Percentiles rank a stretch among this genome's conserved stretches.
Conservation (phyloP, 2,888 invertebrate genomes). For the Hipparchia semele region DNA sequence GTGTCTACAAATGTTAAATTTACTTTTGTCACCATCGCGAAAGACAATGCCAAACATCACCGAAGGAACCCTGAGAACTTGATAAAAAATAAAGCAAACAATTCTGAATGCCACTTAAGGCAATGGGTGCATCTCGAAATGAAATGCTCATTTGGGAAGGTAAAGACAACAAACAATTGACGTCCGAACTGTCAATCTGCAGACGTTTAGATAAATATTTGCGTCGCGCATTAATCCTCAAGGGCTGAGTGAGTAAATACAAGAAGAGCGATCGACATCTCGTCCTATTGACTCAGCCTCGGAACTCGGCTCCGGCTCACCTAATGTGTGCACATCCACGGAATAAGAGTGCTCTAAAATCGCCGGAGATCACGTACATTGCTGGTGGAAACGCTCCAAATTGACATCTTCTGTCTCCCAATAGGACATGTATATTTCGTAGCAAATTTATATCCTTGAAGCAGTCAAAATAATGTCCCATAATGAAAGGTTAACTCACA, state of each 20-base stretch:
- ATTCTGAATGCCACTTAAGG: constrained; percentile 74
- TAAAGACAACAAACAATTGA: constrained; percentile 82
- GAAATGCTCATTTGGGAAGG: constrained; percentile 81
- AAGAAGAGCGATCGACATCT: constrained; percentile 71
- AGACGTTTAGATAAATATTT: constrained; percentile 82
- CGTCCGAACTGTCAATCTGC: constrained; percentile 82
- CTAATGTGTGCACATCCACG: constrained; percentile 38
- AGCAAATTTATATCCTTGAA: constrained; percentile 36
- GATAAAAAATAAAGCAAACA: constrained; percentile 60
- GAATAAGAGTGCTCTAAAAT: constrained; percentile 36
- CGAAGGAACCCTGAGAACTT: constrained; percentile 40
- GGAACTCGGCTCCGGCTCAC: constrained; percentile 44
- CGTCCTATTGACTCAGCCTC: constrained; percentile 71
- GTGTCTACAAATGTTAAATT: constrained; percentile 44
- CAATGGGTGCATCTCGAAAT: constrained; percentile 76
- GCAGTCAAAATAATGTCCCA: constrained; percentile 50
- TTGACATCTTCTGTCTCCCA: constrained; percentile 29
- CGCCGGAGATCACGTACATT: constrained; percentile 39
- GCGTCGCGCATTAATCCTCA: constrained; percentile 80
- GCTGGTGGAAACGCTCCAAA: constrained; percentile 32
- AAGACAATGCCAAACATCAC: constrained; percentile 58
- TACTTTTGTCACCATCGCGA: constrained; percentile 57
- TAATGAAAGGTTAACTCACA: constrained; percentile 40
- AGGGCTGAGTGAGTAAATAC: constrained; percentile 69
- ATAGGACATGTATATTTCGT: constrained; percentile 41